These are phyloP conservation scores for Eupithecia insigniata DNA, from an alignment of 2,888 invertebrate species.

Conservation along the genomic window DNA sequence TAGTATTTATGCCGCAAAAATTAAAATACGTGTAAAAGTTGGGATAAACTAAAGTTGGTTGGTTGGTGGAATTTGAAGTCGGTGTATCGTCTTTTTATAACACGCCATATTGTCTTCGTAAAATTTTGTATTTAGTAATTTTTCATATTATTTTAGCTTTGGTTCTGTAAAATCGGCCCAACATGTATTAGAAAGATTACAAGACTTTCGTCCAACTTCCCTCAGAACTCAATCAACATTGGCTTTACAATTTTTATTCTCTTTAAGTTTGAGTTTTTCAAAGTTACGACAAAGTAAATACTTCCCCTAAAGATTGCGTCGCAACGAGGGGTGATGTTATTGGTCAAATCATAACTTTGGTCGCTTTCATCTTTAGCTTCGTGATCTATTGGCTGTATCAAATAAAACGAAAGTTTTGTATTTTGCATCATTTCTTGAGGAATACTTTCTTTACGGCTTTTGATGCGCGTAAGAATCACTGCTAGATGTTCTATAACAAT, in stretches of 20 bases:
- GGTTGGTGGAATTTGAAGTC: no score
- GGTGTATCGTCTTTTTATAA: no score
- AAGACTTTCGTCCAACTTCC: conserved; percentile 16
- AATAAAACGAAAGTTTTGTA: not conserved
- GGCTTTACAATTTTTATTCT: conserved; percentile 21
- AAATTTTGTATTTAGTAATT: no score
- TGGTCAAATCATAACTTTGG: conserved; percentile 48
- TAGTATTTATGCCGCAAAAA: no score
- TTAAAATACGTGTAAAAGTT: no score
- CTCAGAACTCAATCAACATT: conserved; percentile 3
- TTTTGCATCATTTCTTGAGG: not conserved
- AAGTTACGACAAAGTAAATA: conserved; percentile 19
- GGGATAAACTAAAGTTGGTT: no score
- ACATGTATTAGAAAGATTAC: not conserved
- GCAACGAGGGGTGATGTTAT: conserved; percentile 34
- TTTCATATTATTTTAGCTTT: not conserved
- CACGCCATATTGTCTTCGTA: no score
- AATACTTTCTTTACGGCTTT: no score
- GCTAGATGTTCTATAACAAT: not conserved
- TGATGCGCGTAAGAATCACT: not conserved
- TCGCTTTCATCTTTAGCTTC: conserved; percentile 21
- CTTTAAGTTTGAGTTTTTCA: conserved; percentile 1
- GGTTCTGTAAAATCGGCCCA: not conserved
- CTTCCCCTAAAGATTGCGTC: conserved; percentile 4
- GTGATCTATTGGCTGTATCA: conserved; percentile 33